Base-by-base conservation (phyloP, 2,113 vertebrate species). In the Cinclus mexicanus region DNA sequence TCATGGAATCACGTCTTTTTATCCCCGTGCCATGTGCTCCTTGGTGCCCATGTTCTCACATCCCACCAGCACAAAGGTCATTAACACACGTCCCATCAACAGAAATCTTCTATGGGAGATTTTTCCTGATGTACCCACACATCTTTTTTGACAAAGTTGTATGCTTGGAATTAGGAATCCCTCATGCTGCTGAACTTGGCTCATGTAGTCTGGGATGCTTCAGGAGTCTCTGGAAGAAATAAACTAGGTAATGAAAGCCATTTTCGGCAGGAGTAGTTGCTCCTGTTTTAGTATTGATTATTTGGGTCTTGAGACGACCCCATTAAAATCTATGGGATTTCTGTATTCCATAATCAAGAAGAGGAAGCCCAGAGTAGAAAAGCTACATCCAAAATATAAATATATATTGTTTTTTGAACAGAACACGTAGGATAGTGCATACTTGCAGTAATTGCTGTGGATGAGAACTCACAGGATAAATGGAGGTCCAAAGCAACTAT, bases 391-490 rank as follows among this genome's bases (percentile, higher is more conserved):
- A 77, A 91, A 94, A 88, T 56, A 56, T 10, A 85, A 91, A 25
- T 71, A 56, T 19, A 20, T 79, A 9, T 23, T 0, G 2, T 37
- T 77, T 85, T 70, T 39, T 1, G 13, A 79, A 59, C 15, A 80
- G 72, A 81, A 60, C 4, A 2, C 10, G 24, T 42, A 64, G 77
- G 52, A 57, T 46, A 84, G 75, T 44, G 53, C 47, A 65, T 12
- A 12, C 49, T 87, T 93, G 60, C 46, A 78, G 83, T 92, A 95
- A 82, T 97, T 97, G 77, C 92, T 93, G 63, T 8, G 22, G 65
- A 76, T 91, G 89, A 95, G 92, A 83, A 90, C 89, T 95, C 86
- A 89, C 75, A 76, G 80, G 35, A 57, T 60, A 93, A 91, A 83
- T 37, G 7, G 14, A 60, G 11, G 72, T 93, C 94, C 92, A 93